phyloP scores from a whole-genome alignment of 2,888 invertebrate genomes.

The Miltochrista miniata region DNA sequence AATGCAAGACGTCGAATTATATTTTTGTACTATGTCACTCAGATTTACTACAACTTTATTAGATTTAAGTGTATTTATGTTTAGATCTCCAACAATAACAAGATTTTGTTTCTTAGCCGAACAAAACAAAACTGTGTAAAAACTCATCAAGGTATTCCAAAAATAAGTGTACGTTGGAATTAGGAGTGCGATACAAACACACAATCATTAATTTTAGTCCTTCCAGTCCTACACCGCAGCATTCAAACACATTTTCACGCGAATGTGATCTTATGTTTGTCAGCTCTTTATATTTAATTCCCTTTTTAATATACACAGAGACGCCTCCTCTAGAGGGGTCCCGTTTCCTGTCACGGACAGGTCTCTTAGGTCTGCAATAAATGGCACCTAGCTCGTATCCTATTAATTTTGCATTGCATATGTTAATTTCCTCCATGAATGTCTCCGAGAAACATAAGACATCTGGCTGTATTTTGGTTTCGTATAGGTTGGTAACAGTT shows the following conservation, averaged over 20 bases:
- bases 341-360: background rate
- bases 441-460: constrained; percentile 1
- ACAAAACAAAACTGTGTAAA: background rate
- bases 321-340: background rate
- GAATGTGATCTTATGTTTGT: background rate
- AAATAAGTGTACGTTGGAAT: background rate
- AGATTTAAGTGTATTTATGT: background rate
- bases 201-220: background rate
- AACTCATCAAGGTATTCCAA: background rate
- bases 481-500: background rate
- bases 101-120: background rate
- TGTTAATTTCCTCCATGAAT: background rate
- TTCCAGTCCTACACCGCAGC: background rate
- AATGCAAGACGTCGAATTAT: background rate
- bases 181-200: background rate
- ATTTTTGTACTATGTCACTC: background rate
- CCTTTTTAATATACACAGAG: background rate
- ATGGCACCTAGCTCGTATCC: background rate
- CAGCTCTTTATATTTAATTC: background rate
- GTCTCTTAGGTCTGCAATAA: background rate
- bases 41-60: background rate
- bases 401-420: background rate
- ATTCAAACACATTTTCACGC: background rate
- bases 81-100: background rate
- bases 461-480: background rate